Conservation (phyloP, 1,140 invertebrate species). For the Saxidomus purpurata region DNA sequence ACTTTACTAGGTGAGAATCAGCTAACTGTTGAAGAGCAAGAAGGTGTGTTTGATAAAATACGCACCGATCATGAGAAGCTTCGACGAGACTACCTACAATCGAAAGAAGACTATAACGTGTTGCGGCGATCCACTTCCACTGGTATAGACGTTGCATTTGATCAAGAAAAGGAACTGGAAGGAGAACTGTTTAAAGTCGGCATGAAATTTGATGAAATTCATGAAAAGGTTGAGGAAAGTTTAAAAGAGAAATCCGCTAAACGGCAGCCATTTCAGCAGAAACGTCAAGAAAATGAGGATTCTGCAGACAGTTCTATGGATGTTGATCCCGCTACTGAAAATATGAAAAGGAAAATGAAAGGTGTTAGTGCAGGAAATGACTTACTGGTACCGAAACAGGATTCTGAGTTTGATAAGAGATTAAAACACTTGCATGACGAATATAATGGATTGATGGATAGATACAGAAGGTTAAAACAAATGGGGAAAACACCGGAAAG, state of each 20-base stretch:
- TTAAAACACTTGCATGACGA: slow-evolving; percentile 79
- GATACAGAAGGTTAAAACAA: slow-evolving; percentile 82
- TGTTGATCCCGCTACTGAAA: slow-evolving; percentile 71
- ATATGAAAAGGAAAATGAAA: slow-evolving; percentile 73
- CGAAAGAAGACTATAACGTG: slow-evolving; percentile 83
- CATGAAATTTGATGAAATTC: slow-evolving; percentile 85
- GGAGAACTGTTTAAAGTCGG: slow-evolving; percentile 84
- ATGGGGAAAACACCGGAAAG: slow-evolving; percentile 80
- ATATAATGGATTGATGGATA: slow-evolving; percentile 82
- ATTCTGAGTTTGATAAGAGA: slow-evolving; percentile 73
- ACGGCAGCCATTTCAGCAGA: slow-evolving; percentile 81
- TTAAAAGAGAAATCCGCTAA: slow-evolving; percentile 76
- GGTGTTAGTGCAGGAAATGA: slow-evolving; percentile 74
- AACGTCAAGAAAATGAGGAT: slow-evolving; percentile 45
- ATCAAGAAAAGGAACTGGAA: slow-evolving; percentile 82
- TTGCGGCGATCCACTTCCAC: slow-evolving; percentile 73
- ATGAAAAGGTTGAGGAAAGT: slow-evolving; percentile 82
- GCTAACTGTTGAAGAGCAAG: slow-evolving; percentile 80
- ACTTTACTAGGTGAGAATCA: slow-evolving; percentile 79
- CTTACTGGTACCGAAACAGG: slow-evolving; percentile 65
- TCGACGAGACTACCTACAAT: slow-evolving; percentile 80
- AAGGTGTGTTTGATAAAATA: slow-evolving; percentile 82
- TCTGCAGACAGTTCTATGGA: slow-evolving; percentile 34
- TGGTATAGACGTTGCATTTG: slow-evolving; percentile 77
- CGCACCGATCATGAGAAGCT: slow-evolving; percentile 81